Evolutionary conservation across 2,888 invertebrate genomes (phyloP).

Genomic region (Acronicta psi): DNA sequence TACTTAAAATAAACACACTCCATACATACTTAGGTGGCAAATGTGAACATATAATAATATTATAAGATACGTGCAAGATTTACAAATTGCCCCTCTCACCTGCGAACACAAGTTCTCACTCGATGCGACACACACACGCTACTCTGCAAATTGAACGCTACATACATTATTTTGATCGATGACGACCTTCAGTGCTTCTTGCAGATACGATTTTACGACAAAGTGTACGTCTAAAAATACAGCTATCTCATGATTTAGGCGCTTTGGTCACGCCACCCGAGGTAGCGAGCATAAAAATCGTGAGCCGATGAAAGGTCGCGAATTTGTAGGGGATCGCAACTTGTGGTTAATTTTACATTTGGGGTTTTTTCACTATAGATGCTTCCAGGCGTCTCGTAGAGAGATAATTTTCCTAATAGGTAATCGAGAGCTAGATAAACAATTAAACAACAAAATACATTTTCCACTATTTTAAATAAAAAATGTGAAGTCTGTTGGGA

Average conservation of each 20-base stretch:
- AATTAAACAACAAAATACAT: too few relatives aligned
- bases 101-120: conserved; percentile 1
- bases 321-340: conserved; percentile 54
- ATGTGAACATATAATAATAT: not conserved
- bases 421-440: too few relatives aligned
- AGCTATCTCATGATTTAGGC: conserved; percentile 70
- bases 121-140: not conserved
- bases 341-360: conserved; percentile 40
- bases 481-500: too few relatives aligned
- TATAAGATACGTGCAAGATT: not conserved
- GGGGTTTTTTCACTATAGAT: not conserved
- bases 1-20: not conserved
- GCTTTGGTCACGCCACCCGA: conserved; percentile 66
- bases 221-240: conserved; percentile 74
- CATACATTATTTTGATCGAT: conserved; percentile 54
- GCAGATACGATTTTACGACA: conserved; percentile 70
- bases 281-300: conserved; percentile 69
- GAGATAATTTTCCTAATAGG: too few relatives aligned
- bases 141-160: conserved; percentile 23
- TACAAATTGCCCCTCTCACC: not conserved
- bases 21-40: not conserved
- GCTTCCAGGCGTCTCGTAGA: too few relatives aligned
- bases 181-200: conserved; percentile 63
- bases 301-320: conserved; percentile 59
- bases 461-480: too few relatives aligned